These are phyloP conservation scores for Percina caprodes DNA, from an alignment of 2,113 vertebrate species.

Conservation along the genomic window DNA sequence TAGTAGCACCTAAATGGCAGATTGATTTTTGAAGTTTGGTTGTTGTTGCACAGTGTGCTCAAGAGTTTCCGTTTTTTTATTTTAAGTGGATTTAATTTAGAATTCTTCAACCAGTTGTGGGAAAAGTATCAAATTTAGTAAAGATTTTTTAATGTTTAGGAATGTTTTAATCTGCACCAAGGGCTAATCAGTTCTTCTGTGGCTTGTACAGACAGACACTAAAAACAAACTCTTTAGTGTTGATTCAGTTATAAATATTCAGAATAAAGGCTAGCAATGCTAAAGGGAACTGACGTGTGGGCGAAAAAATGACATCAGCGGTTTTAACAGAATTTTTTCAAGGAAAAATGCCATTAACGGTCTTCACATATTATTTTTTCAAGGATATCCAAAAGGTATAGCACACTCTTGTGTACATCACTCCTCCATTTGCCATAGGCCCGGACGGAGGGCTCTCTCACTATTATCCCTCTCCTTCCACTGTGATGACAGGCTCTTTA, in stretches of 20 bases:
- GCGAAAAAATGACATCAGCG: conserved; percentile 37
- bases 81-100: background rate
- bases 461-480: conserved; percentile 32
- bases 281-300: conserved; percentile 28
- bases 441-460: conserved; percentile 33
- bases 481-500: conserved; percentile 38
- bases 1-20: too few species aligned
- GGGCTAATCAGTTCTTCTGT: background rate
- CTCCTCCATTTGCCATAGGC: conserved; percentile 39
- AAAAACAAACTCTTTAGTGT: background rate
- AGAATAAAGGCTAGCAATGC: background rate
- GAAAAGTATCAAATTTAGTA: background rate
- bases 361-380: conserved; percentile 9
- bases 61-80: background rate
- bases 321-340: conserved; percentile 22
- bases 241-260: too few species aligned
- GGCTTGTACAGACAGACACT: background rate
- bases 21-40: background rate
- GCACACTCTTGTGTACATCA: conserved; percentile 29
- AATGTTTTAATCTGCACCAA: too few species aligned
- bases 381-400: conserved; percentile 65
- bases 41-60: background rate
- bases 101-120: background rate
- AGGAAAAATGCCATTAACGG: conserved; percentile 57
- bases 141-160: background rate